Evolutionary conservation across 2,888 invertebrate genomes (phyloP), one percentile per base, ranked within the genome.

Genomic region (Patella caerulea): DNA sequence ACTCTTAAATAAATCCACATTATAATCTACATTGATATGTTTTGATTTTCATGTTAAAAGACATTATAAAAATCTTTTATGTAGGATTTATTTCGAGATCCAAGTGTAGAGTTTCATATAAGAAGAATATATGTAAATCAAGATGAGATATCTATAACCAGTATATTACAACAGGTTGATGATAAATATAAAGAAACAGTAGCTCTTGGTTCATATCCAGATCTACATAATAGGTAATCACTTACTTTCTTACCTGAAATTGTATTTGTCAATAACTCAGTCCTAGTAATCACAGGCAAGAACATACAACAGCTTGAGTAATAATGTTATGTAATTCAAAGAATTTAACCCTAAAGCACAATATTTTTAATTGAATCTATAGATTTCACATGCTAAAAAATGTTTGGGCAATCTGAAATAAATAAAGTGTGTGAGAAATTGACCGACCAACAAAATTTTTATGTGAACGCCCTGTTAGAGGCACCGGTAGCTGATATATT

Each of bases 141-240:
- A 29, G 92, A 91, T 84, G 93, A 93, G 77, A 88, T 92, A 71
- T 86, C 90, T 19, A 90, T 93, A 65, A 92, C 93, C 2, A 85
- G 90, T 82, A 86, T 89, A 34, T 86, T 94, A 70, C 93, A 93
- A 81, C 85, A 90, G 71, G 91, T 93, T 3, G 93, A 93, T 24
- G 88, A 91, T 29, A 90, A 91, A 78, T 94, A 91, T 87, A 91
- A 91, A 72, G 87, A 90, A 5, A 83, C 86, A 72, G 93, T 94
- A 34, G 91, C 91, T 34, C 92, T 94, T 84, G 94, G 94, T n/a
- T 94, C 94, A 45, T 94, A 94, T 88, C 94, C 94, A 19, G 91
- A 92, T 45, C 85, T 93, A 76, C 90, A 91, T 78, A 93, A 93
- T 86, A 91, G 90, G 92, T 92, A 83, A 73, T 70, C n/a, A 14